Evolutionary conservation across 2,888 invertebrate genomes (phyloP).

Genomic region (Calameuta filiformis): DNA sequence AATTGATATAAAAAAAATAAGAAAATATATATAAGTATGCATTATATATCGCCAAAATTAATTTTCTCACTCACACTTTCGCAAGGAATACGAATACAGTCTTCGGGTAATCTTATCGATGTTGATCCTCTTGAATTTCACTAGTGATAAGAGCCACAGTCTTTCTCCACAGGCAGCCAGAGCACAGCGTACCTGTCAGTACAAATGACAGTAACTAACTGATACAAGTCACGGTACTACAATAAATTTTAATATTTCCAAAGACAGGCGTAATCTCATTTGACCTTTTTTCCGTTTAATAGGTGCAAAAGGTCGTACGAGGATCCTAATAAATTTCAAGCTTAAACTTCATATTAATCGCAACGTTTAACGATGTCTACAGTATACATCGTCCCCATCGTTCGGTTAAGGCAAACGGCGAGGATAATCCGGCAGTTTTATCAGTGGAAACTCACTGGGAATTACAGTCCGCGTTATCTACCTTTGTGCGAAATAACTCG

Average conservation of each 20-base stretch:
- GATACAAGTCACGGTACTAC: neutral
- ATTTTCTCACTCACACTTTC: neutral
- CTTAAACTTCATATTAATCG: conserved; percentile 4
- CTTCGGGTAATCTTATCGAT: neutral
- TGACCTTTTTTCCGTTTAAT: neutral
- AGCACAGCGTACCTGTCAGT: neutral
- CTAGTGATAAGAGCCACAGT: neutral
- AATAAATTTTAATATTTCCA: no score
- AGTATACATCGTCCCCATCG: conserved; percentile 3
- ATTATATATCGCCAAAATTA: neutral
- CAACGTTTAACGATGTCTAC: conserved; percentile 1
- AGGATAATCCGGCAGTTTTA: conserved; percentile 33
- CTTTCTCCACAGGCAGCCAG: neutral
- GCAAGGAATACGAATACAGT: neutral
- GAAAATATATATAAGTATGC: neutral
- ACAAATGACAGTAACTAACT: neutral
- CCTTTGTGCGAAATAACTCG: neutral
- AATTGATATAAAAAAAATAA: neutral
- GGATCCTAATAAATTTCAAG: neutral
- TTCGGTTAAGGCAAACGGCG: conserved; percentile 19
- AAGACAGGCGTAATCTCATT: neutral
- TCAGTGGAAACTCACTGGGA: conserved; percentile 23
- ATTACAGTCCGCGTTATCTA: neutral
- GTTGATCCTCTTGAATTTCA: neutral
- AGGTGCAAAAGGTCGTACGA: neutral